These are phyloP conservation scores for Myotis daubentonii DNA, from an alignment of 2,797 vertebrate genomes.

Conservation along the genomic window DNA sequence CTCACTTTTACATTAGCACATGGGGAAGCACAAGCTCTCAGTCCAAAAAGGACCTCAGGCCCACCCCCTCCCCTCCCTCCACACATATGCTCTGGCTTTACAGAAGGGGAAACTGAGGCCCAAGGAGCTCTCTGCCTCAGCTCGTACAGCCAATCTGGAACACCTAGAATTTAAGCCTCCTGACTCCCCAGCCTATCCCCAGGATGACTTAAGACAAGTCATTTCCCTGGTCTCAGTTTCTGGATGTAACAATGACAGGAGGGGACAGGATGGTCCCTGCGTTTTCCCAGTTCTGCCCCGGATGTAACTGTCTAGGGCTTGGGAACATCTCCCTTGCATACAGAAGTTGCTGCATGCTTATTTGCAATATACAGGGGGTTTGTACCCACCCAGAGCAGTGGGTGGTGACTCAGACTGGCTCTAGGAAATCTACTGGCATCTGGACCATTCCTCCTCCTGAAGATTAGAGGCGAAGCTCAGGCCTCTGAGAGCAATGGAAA, in stretches of 20 bases:
- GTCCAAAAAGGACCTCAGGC: neutral
- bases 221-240: slow-evolving; percentile 29
- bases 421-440: neutral
- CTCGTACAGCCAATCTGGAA: neutral
- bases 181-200: neutral
- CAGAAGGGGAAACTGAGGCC: neutral
- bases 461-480: neutral
- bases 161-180: neutral
- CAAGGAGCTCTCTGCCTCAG: neutral
- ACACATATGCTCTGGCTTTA: neutral
- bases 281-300: neutral
- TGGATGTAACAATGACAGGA: neutral
- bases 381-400: neutral
- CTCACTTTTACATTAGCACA: slow-evolving; percentile 19
- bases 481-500: neutral
- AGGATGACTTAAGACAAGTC: neutral
- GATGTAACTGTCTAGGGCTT: neutral
- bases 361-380: neutral
- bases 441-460: neutral
- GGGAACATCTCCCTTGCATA: neutral
- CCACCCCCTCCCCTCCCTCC: neutral
- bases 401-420: neutral
- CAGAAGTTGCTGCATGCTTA: neutral
- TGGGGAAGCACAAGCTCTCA: neutral
- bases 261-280: neutral